These are phyloP conservation scores for Homalodisca vitripennis DNA, from an alignment of 1,140 invertebrate genomes.

Conservation along the genomic window DNA sequence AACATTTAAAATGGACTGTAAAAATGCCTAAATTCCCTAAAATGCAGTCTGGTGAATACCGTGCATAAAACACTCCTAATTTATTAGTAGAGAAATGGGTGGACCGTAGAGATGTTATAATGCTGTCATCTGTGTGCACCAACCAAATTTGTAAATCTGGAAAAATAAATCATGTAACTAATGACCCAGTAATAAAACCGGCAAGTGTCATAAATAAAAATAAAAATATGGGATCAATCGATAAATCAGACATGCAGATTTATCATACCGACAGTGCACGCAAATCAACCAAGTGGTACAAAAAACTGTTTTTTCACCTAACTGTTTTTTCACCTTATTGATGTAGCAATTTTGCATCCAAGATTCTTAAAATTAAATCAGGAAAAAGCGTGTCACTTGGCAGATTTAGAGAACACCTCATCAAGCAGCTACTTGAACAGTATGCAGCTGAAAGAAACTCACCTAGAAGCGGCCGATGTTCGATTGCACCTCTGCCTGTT, in stretches of 20 bases:
- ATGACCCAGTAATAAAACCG: slow-evolving; percentile 41
- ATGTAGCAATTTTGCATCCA: slow-evolving; percentile 22
- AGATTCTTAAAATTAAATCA: not conserved
- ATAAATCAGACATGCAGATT: slow-evolving; percentile 45
- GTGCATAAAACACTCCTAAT: not conserved
- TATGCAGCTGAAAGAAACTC: not conserved
- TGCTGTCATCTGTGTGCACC: slow-evolving; percentile 43
- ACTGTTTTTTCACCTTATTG: slow-evolving; percentile 42
- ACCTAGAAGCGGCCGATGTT: not conserved
- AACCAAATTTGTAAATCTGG: slow-evolving; percentile 30
- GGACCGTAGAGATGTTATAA: slow-evolving; percentile 42
- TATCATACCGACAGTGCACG: slow-evolving; percentile 41
- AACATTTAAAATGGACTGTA: not conserved
- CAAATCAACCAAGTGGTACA: slow-evolving; percentile 48
- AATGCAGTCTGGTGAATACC: not conserved
- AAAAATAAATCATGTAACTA: slow-evolving; percentile 28
- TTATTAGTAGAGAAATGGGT: slow-evolving; percentile 32
- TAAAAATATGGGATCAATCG: slow-evolving; percentile 46
- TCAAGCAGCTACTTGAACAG: not conserved
- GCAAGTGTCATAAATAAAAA: slow-evolving; percentile 46
- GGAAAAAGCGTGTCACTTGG: not conserved
- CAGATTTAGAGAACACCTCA: not conserved
- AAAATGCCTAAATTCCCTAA: not conserved
- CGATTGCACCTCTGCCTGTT: not conserved
- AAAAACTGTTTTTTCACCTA: slow-evolving; percentile 45